Evolutionary conservation across 1,140 invertebrate genomes (phyloP).

Genomic region (Pseudomyrmex sp.): DNA sequence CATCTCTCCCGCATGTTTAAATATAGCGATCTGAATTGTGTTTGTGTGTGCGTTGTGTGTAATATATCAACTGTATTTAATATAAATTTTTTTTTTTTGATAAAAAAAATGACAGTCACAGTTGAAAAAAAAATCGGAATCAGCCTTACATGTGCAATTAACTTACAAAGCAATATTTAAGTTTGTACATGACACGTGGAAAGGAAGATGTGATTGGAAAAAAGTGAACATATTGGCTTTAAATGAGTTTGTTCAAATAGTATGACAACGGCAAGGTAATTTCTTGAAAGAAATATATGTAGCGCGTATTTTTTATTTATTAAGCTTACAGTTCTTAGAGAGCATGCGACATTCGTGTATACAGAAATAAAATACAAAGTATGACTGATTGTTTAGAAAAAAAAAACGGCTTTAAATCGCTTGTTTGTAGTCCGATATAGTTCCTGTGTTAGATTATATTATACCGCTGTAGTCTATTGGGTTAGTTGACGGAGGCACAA

Average conservation of each 20-base stretch:
- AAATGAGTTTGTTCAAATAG: neutral
- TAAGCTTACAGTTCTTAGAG: neutral
- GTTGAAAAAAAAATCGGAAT: neutral
- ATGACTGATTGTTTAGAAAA: neutral
- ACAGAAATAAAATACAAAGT: neutral
- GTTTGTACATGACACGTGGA: neutral
- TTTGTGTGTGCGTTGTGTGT: too few species aligned
- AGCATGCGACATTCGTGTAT: neutral
- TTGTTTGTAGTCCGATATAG: constrained; percentile 24
- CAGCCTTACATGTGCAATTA: neutral
- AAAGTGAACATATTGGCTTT: neutral
- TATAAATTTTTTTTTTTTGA: neutral
- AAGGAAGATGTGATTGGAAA: neutral
- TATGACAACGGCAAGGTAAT: neutral
- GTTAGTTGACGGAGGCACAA: neutral
- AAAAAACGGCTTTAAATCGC: constrained; percentile 11
- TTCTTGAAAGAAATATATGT: neutral
- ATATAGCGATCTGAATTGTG: neutral
- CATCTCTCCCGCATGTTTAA: neutral
- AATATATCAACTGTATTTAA: neutral
- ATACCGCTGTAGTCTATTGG: neutral
- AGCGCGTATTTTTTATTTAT: neutral
- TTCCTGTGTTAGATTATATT: neutral
- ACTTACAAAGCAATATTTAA: neutral
- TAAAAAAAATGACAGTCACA: neutral